Percentiles rank a stretch among this genome's conserved stretches.
phyloP scores from a whole-genome alignment of 1,140 invertebrate genomes.

The Babylonia areolata region DNA sequence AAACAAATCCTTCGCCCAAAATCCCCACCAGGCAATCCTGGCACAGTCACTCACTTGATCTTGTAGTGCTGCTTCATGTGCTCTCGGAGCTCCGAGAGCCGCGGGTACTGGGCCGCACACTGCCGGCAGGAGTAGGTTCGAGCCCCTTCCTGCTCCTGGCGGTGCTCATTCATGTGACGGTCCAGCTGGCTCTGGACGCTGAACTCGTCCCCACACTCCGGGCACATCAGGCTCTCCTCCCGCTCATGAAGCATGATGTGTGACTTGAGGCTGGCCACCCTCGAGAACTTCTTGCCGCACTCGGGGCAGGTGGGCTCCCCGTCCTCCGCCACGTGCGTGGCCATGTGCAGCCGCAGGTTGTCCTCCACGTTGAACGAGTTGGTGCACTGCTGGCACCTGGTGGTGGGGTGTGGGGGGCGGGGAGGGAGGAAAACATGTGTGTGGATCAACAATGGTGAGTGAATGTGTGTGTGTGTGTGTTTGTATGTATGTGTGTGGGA shows the following conservation, averaged over 20 bases:
- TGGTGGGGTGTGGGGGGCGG: no score
- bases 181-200: constrained; percentile 80
- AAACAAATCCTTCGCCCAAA: no score
- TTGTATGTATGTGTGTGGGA: no score
- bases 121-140: constrained; percentile 73
- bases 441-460: background rate
- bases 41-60: constrained; percentile 77
- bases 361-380: constrained; percentile 81
- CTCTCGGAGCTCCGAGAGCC: constrained; percentile 73
- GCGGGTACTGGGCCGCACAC: constrained; percentile 75
- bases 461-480: no score
- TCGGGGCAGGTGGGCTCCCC: constrained; percentile 80
- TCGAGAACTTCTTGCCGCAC: constrained; percentile 82
- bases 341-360: constrained; percentile 81
- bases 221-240: constrained; percentile 83
- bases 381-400: constrained; percentile 80
- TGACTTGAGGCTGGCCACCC: constrained; percentile 84
- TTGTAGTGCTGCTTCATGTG: constrained; percentile 80
- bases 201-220: constrained; percentile 84
- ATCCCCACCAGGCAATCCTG: no score
- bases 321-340: constrained; percentile 77
- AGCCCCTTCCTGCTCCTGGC: constrained; percentile 72
- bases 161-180: constrained; percentile 78
- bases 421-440: background rate
- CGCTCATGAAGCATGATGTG: constrained; percentile 83